These are phyloP conservation scores for Cecropterus lyciades DNA, from an alignment of 1,140 invertebrate species.

Conservation along the genomic window DNA sequence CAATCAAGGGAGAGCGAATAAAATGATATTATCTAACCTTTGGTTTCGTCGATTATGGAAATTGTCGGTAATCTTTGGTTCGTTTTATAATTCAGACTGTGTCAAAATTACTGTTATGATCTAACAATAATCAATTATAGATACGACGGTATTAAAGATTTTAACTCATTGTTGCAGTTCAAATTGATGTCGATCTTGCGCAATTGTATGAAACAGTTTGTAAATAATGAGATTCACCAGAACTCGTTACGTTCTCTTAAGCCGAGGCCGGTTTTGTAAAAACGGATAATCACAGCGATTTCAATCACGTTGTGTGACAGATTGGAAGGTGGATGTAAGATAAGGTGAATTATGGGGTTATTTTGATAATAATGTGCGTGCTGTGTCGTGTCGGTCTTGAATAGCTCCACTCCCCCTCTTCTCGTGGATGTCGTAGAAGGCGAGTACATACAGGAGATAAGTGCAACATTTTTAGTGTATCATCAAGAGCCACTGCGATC, in stretches of 20 bases:
- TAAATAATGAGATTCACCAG: slow-evolving; percentile 33
- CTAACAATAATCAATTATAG: slow-evolving; percentile 11
- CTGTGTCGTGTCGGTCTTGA: no score
- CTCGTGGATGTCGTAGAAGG: no score
- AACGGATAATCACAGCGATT: slow-evolving; percentile 5
- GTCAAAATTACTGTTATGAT: slow-evolving; percentile 14
- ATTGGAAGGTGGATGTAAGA: slow-evolving; percentile 5
- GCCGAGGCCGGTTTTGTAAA: slow-evolving; percentile 29
- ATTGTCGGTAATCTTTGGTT: not conserved
- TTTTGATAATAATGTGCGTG: no score
- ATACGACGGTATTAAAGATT: slow-evolving; percentile 6
- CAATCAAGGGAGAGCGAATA: no score
- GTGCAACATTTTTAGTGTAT: no score
- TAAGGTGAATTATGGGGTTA: not conserved
- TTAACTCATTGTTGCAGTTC: slow-evolving; percentile 10
- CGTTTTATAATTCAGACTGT: slow-evolving; percentile 9
- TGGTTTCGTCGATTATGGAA: no score
- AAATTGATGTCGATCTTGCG: slow-evolving; percentile 18
- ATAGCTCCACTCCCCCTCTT: no score
- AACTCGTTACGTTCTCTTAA: slow-evolving; percentile 30
- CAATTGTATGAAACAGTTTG: slow-evolving; percentile 20
- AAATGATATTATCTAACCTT: slow-evolving; percentile 1
- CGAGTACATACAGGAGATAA: no score
- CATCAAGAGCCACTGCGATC: no score
- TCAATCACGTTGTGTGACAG: slow-evolving; percentile 20